phyloP scores from a whole-genome alignment of 2,888 invertebrate species.

The Tachina lurida region DNA sequence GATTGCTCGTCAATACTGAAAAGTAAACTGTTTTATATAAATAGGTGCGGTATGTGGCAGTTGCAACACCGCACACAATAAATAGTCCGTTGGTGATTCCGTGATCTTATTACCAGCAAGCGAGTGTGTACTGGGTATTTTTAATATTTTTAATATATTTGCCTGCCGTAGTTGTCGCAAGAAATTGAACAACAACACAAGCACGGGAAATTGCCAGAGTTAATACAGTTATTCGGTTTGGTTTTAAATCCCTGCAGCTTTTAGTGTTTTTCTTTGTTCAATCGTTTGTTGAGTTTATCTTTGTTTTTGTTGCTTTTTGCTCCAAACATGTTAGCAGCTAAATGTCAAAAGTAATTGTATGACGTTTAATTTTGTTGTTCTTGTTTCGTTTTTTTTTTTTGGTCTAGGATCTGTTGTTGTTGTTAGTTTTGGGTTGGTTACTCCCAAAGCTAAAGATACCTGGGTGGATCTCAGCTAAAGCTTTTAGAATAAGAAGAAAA shows the following conservation, averaged over 20 bases:
- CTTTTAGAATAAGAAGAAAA: constrained; percentile 40
- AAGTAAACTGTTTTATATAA: constrained; percentile 26
- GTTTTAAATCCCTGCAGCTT: constrained; percentile 79
- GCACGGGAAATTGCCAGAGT: constrained; percentile 61
- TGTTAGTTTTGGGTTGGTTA: constrained; percentile 16
- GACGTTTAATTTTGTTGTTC: constrained; percentile 56
- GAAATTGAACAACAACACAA: constrained; percentile 21
- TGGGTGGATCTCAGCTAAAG: constrained; percentile 63
- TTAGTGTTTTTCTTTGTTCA: constrained; percentile 73
- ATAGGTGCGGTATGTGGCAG: constrained; percentile 64
- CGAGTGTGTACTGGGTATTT: constrained; percentile 28
- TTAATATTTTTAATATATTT: constrained; percentile 35
- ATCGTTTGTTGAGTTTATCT: constrained; percentile 22
- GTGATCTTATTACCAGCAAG: constrained; percentile 52
- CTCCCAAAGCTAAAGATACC: constrained; percentile 61
- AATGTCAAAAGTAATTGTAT: constrained; percentile 74
- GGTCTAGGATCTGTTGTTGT: neutral
- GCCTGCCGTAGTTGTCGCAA: constrained; percentile 56
- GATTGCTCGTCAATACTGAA: constrained; percentile 36
- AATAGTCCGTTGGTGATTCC: constrained; percentile 40
- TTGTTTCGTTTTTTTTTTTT: constrained; percentile 15
- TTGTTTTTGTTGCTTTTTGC: constrained; percentile 22
- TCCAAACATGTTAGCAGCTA: constrained; percentile 68
- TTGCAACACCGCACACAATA: constrained; percentile 58
- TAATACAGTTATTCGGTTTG: constrained; percentile 77